Evolutionary conservation across 2,888 invertebrate genomes (phyloP).

Genomic region (Anoplius nigerrimus): DNA sequence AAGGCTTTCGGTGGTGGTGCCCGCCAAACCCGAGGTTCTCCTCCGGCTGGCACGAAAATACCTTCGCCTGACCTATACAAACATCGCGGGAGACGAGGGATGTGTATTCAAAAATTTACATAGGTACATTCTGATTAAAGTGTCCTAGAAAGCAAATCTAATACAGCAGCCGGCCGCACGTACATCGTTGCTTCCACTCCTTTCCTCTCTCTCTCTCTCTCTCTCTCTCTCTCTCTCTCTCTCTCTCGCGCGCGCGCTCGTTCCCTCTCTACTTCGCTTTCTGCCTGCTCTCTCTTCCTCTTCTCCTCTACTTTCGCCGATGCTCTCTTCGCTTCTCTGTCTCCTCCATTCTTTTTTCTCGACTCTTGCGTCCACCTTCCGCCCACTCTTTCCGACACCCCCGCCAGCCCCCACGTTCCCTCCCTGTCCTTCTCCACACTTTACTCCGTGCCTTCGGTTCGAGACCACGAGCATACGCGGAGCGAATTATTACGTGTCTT

Average conservation of each 20-base stretch:
- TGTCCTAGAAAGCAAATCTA: conserved; percentile 75
- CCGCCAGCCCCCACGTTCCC: neutral
- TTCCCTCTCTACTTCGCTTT: neutral
- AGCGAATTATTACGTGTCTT: conserved; percentile 55
- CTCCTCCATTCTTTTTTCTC: conserved; percentile 4
- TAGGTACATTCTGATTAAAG: conserved; percentile 76
- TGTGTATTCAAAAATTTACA: conserved; percentile 76
- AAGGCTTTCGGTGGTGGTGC: neutral
- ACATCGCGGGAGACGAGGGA: conserved; percentile 70
- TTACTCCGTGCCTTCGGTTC: neutral
- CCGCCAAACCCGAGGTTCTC: no score
- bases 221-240: neutral
- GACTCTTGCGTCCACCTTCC: neutral
- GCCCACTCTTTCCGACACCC: conserved; percentile 16
- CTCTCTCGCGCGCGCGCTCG: conserved; percentile 2
- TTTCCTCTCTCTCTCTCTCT: conserved; percentile 21
- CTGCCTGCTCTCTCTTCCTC: conserved; percentile 7
- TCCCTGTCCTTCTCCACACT: neutral
- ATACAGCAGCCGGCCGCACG: conserved; percentile 59
- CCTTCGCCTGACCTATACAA: conserved; percentile 75
- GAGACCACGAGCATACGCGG: conserved; percentile 28
- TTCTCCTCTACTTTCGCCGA: conserved; percentile 4
- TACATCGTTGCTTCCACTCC: conserved; percentile 19
- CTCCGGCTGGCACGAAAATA: conserved; percentile 68
- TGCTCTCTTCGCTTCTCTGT: neutral